phyloP scores from a whole-genome alignment of 2,888 invertebrate genomes.

The Dryadula phaetusa region DNA sequence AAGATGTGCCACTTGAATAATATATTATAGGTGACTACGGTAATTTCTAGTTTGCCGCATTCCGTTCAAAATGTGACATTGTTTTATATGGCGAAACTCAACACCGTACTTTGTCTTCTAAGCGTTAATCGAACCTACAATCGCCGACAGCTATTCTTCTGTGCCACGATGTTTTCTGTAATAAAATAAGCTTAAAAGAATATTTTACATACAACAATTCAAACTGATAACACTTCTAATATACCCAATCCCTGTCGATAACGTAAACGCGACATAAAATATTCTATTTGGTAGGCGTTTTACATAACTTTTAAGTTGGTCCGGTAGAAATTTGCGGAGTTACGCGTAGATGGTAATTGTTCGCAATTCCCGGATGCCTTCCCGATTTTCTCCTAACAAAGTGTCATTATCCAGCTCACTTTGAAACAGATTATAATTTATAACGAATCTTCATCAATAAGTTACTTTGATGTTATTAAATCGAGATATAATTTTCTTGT shows the following conservation, averaged over 20 bases:
- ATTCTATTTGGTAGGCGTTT: slow-evolving; percentile 56
- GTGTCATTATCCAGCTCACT: slow-evolving; percentile 29
- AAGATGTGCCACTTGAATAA: no score
- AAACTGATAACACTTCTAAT: slow-evolving; percentile 12
- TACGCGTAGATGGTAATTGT: slow-evolving; percentile 40
- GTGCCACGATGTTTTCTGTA: no score
- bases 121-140: no score
- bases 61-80: no score
- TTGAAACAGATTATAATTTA: slow-evolving; percentile 33
- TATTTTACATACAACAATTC: background rate
- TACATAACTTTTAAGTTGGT: slow-evolving; percentile 53
- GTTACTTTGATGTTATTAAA: slow-evolving; percentile 13
- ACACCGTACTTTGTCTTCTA: background rate
- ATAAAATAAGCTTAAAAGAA: no score
- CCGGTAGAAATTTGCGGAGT: slow-evolving; percentile 36
- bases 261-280: slow-evolving; percentile 50
- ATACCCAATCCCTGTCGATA: background rate
- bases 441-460: slow-evolving; percentile 24
- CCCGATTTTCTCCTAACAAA: slow-evolving; percentile 25
- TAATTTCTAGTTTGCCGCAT: no score
- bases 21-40: no score
- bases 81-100: background rate
- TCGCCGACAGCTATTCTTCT: no score
- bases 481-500: slow-evolving; percentile 1
- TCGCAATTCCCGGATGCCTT: slow-evolving; percentile 29